Conservation (phyloP, 1,140 invertebrate genomes). For the Bombus vancouverensis region DNA sequence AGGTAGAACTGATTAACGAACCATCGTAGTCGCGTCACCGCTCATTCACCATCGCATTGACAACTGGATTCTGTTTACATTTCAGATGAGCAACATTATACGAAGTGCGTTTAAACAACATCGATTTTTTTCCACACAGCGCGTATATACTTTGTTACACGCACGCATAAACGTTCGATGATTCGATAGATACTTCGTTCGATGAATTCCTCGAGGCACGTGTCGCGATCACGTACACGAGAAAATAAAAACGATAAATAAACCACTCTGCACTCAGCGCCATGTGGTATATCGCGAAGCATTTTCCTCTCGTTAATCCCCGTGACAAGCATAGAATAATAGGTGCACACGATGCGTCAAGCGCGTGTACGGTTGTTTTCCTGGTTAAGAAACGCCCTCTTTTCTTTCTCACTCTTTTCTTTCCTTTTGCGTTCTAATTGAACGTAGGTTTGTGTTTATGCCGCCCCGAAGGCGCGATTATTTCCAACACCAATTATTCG, state of each 20-base stretch:
- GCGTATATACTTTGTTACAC: too few relatives aligned
- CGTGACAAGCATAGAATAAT: conserved; percentile 4
- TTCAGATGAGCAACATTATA: conserved; percentile 9
- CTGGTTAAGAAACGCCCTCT: background rate
- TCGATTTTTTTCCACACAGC: background rate
- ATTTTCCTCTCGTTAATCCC: background rate
- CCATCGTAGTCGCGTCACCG: conserved; percentile 25
- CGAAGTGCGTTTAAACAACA: background rate
- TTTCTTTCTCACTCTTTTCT: background rate
- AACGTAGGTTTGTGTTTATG: background rate
- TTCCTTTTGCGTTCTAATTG: background rate
- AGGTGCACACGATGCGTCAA: background rate
- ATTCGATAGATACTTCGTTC: background rate
- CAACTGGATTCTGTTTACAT: conserved; percentile 14
- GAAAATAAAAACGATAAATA: background rate
- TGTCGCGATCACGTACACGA: background rate
- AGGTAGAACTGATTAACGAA: conserved; percentile 6
- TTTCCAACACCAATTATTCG: conserved; percentile 39
- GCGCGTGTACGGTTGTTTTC: background rate
- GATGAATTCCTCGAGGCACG: background rate
- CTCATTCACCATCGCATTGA: background rate
- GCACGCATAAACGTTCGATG: too few relatives aligned
- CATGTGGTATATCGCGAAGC: background rate
- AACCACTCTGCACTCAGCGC: background rate
- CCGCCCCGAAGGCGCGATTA: conserved; percentile 10